Evolutionary conservation across 2,797 vertebrate genomes (phyloP), one percentile per base, ranked within the genome.

Genomic region (Hypotaenidia okinawae): DNA sequence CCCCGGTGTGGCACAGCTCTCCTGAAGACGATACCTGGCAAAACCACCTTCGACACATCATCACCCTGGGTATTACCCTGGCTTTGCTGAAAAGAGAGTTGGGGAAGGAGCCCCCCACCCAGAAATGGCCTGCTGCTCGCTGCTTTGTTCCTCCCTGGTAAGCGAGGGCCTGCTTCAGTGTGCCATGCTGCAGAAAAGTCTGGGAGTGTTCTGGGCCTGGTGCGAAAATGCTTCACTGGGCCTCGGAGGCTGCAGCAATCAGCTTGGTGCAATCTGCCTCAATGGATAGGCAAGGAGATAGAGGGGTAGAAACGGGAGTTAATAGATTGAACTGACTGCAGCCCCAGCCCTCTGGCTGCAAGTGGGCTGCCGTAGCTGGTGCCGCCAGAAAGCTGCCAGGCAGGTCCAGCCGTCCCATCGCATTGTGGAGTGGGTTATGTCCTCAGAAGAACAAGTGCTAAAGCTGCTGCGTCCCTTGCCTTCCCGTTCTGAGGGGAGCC

Each of bases 131-230:
- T 12, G 37, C 49, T 16, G 43, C 43, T 33, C 1, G 15, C 13
- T 8, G 35, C 5, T 58, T 41, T 2, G 33, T 69, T 75, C 19
- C 3, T 15, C 25, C 1, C 25, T 1, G 52, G 47, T 16, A 5
- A 11, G 41, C 22, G 0, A 12, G n/a, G 57, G 5, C 55, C 43
- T 10, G 2, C 45, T 5, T 6, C 33, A 10, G n/a, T 10, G 1
- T 8, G 64, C 57, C 62, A 5, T 14, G 2, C 68, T 3, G 11
- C 1, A 6, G 5, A 6, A 9, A 13, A 18, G 59, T 30, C 10
- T 23, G 41, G 2, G 4, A 41, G 54, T 6, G 0, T 52, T 15
- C 58, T 8, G 49, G 30, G 14, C 66, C 16, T 43, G 7, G 11
- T 1, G 4, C 2, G 22, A 6, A 37, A 39, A 19, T 2, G 3